These are phyloP conservation scores for Lasioglossum oenotherae DNA, from an alignment of 2,888 invertebrate species.

Conservation along the genomic window DNA sequence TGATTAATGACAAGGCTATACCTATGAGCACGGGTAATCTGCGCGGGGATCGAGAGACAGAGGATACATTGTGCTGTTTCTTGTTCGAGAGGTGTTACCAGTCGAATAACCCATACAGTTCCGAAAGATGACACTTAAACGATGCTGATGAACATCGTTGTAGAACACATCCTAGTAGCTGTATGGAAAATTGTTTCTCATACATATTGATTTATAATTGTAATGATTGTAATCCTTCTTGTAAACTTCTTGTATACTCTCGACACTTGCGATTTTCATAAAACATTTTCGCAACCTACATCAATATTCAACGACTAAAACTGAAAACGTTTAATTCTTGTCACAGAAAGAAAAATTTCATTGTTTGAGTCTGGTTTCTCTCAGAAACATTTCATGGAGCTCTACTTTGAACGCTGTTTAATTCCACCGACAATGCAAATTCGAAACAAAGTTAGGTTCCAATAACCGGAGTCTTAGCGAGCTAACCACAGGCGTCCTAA, in stretches of 20 bases:
- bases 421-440: not conserved
- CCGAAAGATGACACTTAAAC: not conserved
- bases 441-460: not conserved
- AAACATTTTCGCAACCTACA: too few relatives aligned
- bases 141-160: not conserved
- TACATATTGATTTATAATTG: too few relatives aligned
- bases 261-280: too few relatives aligned
- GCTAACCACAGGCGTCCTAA: not conserved
- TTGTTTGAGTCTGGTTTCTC: too few relatives aligned
- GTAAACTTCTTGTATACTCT: not conserved
- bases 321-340: too few relatives aligned
- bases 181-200: not conserved
- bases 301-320: too few relatives aligned
- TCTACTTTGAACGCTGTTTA: too few relatives aligned
- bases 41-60: constrained; percentile 50
- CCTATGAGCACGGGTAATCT: constrained; percentile 57
- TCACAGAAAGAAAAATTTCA: too few relatives aligned
- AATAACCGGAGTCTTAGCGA: not conserved
- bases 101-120: constrained; percentile 6
- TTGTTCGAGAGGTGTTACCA: constrained; percentile 55
- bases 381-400: too few relatives aligned
- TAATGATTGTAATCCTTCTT: not conserved
- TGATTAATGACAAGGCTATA: constrained; percentile 62
- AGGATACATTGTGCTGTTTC: constrained; percentile 61
- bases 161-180: not conserved